Evolutionary conservation across 1,140 invertebrate genomes (phyloP).

Genomic region (Apis mellifera): Amel_HAv3.1 CM009931.2:25291001-25291500

Average conservation of each 20-base stretch:
- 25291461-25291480: no score
- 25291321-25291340: not conserved
- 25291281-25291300: not conserved
- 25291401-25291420: no score
- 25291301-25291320: not conserved
- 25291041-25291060: not conserved
- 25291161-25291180: not conserved
- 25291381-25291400: no score
- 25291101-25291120: not conserved
- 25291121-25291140: not conserved
- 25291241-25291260: not conserved
- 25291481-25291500: no score
- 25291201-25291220: not conserved
- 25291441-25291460: no score
- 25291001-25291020: not conserved
- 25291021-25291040: not conserved
- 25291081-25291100: not conserved
- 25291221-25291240: not conserved
- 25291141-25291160: not conserved
- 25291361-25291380: no score
- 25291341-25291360: no score
- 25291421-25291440: no score
- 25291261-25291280: not conserved
- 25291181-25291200: not conserved
- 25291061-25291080: not conserved